Evolutionary conservation across 2,797 vertebrate genomes (phyloP).

Genomic region (Sorex maritimensis): DNA sequence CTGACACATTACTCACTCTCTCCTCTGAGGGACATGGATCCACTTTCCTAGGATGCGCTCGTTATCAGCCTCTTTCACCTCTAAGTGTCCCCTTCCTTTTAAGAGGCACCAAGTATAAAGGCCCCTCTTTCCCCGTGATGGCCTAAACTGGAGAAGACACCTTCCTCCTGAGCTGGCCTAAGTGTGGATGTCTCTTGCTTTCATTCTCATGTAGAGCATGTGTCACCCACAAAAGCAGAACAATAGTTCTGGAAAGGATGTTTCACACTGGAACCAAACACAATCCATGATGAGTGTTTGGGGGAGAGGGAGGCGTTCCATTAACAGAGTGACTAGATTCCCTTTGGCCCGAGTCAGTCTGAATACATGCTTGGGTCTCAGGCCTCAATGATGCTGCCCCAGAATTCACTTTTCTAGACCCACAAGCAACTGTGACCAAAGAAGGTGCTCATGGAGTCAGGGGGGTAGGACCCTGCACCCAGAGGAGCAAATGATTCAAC

Average conservation of each 20-base stretch:
- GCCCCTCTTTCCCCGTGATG: background rate
- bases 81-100: no score
- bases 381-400: no score
- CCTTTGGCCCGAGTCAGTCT: background rate
- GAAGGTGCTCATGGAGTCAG: background rate
- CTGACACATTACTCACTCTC: background rate
- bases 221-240: background rate
- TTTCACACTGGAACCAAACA: background rate
- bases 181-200: background rate
- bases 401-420: background rate
- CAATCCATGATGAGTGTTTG: background rate
- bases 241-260: background rate
- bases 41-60: background rate
- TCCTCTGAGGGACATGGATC: background rate
- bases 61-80: no score
- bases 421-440: background rate
- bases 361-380: background rate
- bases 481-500: background rate
- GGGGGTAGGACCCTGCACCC: background rate
- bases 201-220: background rate
- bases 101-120: background rate
- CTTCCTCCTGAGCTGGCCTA: background rate
- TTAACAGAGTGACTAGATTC: slow-evolving; percentile 14
- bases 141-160: background rate
- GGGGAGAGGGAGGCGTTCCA: background rate